Percentiles rank a stretch among this genome's conserved stretches.
phyloP scores from a whole-genome alignment of 1,140 invertebrate genomes.

The Calephelis virginiensis region DNA sequence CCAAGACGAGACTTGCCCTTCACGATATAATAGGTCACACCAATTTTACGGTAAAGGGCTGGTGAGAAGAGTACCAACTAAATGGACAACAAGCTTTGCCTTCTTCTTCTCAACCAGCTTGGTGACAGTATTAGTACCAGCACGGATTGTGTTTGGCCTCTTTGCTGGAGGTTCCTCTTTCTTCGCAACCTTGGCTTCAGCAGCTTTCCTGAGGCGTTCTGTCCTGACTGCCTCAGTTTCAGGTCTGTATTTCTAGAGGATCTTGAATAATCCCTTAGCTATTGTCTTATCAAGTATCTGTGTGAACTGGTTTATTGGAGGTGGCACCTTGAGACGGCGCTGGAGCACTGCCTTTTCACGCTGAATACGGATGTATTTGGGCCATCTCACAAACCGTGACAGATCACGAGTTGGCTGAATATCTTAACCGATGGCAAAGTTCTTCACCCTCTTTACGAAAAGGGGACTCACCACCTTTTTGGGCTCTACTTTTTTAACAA shows the following conservation, averaged over 20 bases:
- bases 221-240: slow-evolving; percentile 95
- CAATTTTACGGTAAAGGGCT: slow-evolving; percentile 99
- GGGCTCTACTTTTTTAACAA: slow-evolving; percentile 92
- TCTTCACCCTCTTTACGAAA: slow-evolving; percentile 97
- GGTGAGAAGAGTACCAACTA: slow-evolving; percentile 98
- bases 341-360: slow-evolving; percentile 96
- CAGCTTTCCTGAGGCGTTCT: slow-evolving; percentile 90
- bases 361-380: slow-evolving; percentile 99
- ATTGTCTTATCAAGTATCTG: slow-evolving; percentile 71
- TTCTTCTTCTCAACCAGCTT: slow-evolving; percentile 98
- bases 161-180: slow-evolving; percentile 94
- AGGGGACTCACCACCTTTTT: slow-evolving; percentile 98
- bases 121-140: slow-evolving; percentile 97
- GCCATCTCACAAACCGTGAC: slow-evolving; percentile 99
- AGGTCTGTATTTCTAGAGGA: slow-evolving; percentile 98
- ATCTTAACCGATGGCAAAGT: slow-evolving; percentile 99
- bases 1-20: slow-evolving; percentile 98
- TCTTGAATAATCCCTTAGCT: slow-evolving; percentile 96
- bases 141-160: slow-evolving; percentile 90
- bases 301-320: slow-evolving; percentile 91
- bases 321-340: slow-evolving; percentile 98
- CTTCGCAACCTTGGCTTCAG: slow-evolving; percentile 92
- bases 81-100: slow-evolving; percentile 96
- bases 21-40: slow-evolving; percentile 98
- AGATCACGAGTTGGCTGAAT: slow-evolving; percentile 98